A percentile compares a stretch with the other conserved stretches of the same genome.
Evolutionary conservation across 2,888 invertebrate genomes (phyloP).

Genomic region (Melanotus villosus): DNA sequence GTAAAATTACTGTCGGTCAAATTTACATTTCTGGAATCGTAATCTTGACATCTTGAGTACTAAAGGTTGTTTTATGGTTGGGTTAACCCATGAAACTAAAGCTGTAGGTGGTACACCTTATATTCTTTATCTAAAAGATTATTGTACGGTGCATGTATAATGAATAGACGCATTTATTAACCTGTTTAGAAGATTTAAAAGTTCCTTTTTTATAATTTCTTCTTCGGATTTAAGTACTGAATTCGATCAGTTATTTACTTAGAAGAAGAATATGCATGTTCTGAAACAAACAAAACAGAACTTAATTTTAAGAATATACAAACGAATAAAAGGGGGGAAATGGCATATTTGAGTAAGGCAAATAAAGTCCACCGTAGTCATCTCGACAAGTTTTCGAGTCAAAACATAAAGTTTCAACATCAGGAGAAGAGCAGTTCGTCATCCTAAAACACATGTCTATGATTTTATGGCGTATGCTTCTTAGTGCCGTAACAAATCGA

Average conservation of each 20-base stretch:
- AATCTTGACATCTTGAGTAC: constrained; percentile 18
- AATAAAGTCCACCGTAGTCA: background rate
- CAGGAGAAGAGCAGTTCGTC: constrained; percentile 51
- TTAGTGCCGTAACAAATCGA: constrained; percentile 57
- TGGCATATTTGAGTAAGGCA: no score
- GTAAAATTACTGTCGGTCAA: background rate
- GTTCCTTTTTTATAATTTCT: no score
- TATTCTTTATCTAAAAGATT: background rate
- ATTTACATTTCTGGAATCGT: constrained; percentile 21
- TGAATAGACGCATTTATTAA: background rate
- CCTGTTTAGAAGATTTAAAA: background rate
- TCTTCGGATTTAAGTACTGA: no score
- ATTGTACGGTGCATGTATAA: background rate
- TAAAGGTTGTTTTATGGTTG: constrained; percentile 16
- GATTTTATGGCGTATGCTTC: constrained; percentile 56
- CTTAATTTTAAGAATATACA: no score
- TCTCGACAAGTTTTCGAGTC: constrained; percentile 17
- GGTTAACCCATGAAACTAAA: constrained; percentile 7
- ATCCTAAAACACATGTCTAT: constrained; percentile 58
- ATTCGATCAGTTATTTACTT: no score
- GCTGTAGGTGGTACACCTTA: constrained; percentile 4
- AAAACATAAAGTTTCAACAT: constrained; percentile 36
- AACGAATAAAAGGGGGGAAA: no score
- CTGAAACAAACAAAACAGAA: no score
- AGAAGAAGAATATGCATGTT: no score